These are phyloP conservation scores for Drosophila parabipectinata DNA, from an alignment of 1,140 invertebrate species.

Conservation along the genomic window DNA sequence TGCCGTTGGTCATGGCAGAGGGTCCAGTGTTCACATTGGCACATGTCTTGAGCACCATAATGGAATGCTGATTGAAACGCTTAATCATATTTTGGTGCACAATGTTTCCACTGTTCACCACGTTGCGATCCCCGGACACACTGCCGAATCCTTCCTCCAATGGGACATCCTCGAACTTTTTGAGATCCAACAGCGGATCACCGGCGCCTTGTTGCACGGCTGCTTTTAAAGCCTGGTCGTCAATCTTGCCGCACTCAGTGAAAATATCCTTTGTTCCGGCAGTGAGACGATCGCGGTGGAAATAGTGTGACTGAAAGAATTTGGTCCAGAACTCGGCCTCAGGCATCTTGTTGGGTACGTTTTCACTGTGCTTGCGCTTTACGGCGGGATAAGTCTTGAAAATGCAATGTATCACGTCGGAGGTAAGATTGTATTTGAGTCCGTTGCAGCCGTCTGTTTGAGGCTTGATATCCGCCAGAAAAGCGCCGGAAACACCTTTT, in stretches of 20 bases:
- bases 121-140: conserved; percentile 85
- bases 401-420: conserved; percentile 98
- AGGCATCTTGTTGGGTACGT: conserved; percentile 97
- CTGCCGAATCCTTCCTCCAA: conserved; percentile 89
- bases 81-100: conserved; percentile 97
- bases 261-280: conserved; percentile 96
- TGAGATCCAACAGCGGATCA: conserved; percentile 92
- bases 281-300: conserved; percentile 96
- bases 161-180: conserved; percentile 90
- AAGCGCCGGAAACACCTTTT: conserved; percentile 92
- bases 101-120: conserved; percentile 88
- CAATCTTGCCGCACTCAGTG: conserved; percentile 97
- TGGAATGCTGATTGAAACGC: conserved; percentile 98
- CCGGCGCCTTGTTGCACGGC: conserved; percentile 91
- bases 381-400: conserved; percentile 99
- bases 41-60: conserved; percentile 95
- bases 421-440: conserved; percentile 98
- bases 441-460: conserved; percentile 98
- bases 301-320: conserved; percentile 99
- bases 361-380: conserved; percentile 97
- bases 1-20: conserved; percentile 45
- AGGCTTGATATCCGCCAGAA: conserved; percentile 97
- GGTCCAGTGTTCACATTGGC: conserved; percentile 61
- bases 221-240: conserved; percentile 93
- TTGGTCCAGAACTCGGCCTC: conserved; percentile 99